Conservation (phyloP, 2,113 vertebrate species). For the Arenaria interpres region DNA sequence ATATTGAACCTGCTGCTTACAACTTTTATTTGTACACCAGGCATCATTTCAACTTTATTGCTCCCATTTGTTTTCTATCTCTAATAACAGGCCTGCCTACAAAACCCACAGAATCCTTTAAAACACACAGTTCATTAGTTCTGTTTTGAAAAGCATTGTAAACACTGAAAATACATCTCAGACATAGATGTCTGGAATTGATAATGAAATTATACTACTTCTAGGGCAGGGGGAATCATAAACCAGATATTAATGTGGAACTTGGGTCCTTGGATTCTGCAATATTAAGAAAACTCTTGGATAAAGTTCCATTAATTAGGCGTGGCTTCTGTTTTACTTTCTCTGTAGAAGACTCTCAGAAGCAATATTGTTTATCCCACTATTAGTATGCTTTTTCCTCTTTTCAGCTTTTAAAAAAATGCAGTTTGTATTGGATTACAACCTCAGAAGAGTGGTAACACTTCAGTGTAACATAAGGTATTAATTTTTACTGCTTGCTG, state of each 20-base stretch:
- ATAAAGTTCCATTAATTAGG: neutral
- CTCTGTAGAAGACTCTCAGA: neutral
- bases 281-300: neutral
- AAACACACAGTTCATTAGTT: constrained; percentile 53
- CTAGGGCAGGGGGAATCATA: neutral
- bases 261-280: neutral
- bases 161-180: constrained; percentile 36
- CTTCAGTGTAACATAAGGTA: neutral
- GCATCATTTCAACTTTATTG: constrained; percentile 43
- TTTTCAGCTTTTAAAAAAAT: neutral
- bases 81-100: neutral
- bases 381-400: neutral
- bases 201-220: constrained; percentile 39
- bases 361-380: rapidly evolving
- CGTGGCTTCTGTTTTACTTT: neutral
- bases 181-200: constrained; percentile 21
- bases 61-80: constrained; percentile 42
- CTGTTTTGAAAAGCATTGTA: constrained; percentile 48
- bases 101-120: constrained; percentile 17
- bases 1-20: neutral
- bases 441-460: neutral
- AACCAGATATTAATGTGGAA: constrained; percentile 4
- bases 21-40: constrained; percentile 49
- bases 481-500: neutral
- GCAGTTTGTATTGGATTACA: neutral